Evolutionary conservation across 1,140 invertebrate species (phyloP), one percentile per base, ranked within the genome.

Genomic region (Drosophila sulfurigaster): DNA sequence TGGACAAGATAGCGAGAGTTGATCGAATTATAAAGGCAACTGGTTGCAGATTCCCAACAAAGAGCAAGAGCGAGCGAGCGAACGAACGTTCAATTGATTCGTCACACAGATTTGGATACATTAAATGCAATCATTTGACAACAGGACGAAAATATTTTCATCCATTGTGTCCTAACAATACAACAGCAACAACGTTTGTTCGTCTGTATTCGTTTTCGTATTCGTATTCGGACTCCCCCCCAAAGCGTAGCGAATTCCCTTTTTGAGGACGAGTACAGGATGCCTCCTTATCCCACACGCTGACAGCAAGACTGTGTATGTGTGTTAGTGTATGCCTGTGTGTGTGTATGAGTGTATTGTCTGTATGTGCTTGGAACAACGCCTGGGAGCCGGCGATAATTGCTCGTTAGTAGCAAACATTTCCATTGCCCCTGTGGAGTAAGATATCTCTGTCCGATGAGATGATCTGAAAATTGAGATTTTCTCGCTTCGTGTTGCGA

Each of bases 41-140:
- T 83, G 81, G 77, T 83, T 76, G 79, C 72, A 46, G 66, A 75
- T 75, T 79, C 13, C 38, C 51, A 65, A 64, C 16, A 64, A 58
- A 56, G 45, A 10, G 30, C 30, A 11, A 5, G 25, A 64, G 49
- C 45, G 45, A 10, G 16, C 30, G 28, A 5, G 25, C 52, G 49
- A n/a, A 6, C 80, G 70, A 78, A 71, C 52, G 58, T 73, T 56
- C 57, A 91, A 85, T 81, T 79, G 86, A 85, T 91, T 91, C 86
- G 90, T 91, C 82, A 91, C 91, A 79, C 90, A 77, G 90, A 91
- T 91, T 91, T 87, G 75, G 78, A 91, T 90, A 81, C 90, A 91
- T 91, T 91, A 91, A 91, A 91, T 85, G 90, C 82, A 91, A 91
- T 91, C 90, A 91, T 91, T 91, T 91, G 90, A 91, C 90, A 91